These are phyloP conservation scores for Coturnix japonica DNA, from an alignment of 2,113 vertebrate species.

Conservation along the genomic window DNA sequence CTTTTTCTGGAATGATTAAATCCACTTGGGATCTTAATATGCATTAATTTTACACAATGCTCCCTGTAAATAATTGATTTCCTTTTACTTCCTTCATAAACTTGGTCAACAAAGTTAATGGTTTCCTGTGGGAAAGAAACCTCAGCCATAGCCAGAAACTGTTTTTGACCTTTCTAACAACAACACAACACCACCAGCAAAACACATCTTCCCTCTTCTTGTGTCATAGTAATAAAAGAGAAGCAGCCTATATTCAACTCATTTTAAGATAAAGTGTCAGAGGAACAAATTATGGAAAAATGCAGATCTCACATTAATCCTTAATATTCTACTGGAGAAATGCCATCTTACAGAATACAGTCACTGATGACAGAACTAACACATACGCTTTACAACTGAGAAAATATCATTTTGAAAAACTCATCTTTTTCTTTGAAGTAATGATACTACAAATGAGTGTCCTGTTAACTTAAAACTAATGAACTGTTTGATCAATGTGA, in stretches of 20 bases:
- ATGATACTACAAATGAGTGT: neutral
- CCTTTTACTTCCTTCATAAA: neutral
- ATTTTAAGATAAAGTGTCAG: neutral
- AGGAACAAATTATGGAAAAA: neutral
- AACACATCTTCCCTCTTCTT: neutral
- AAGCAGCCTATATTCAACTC: neutral
- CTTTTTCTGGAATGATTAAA: neutral
- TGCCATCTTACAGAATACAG: neutral
- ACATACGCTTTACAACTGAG: neutral
- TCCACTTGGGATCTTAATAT: neutral
- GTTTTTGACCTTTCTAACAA: neutral
- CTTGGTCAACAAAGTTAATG: neutral
- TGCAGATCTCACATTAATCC: neutral
- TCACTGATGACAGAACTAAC: neutral
- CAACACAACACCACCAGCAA: neutral
- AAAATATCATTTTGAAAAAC: neutral
- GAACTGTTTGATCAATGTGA: neutral
- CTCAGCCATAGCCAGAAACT: neutral
- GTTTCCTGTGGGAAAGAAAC: neutral
- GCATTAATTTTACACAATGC: neutral
- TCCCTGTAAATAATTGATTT: slow-evolving; percentile 1
- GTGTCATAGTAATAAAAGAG: neutral
- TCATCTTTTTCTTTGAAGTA: neutral
- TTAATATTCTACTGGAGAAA: neutral
- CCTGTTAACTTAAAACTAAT: neutral